phyloP scores from a whole-genome alignment of 2,888 invertebrate genomes.

The Tinea semifulvella region DNA sequence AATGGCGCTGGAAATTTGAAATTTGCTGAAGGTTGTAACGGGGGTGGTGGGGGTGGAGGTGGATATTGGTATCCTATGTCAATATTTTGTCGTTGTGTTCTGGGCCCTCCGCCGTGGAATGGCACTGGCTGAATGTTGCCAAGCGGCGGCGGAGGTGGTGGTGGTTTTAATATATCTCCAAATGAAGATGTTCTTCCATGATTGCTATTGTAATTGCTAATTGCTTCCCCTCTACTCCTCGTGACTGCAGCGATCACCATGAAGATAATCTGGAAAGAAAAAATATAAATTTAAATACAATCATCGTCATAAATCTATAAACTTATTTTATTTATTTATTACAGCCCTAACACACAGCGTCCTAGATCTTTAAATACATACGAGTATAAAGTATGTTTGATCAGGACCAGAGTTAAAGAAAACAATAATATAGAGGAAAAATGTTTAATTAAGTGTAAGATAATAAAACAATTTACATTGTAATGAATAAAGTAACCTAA shows the following conservation, averaged over 20 bases:
- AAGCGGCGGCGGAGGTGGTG: slow-evolving; percentile 41
- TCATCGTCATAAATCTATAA: no score
- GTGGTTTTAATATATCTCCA: slow-evolving; percentile 51
- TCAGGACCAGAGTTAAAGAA: no score
- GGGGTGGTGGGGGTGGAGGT: slow-evolving; percentile 28
- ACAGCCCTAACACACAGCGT: no score
- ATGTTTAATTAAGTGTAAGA: no score
- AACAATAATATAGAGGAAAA: no score
- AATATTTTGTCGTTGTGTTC: slow-evolving; percentile 40
- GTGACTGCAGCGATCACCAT: slow-evolving; percentile 35
- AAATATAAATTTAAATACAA: no score
- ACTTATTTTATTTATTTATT: no score
- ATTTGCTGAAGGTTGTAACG: slow-evolving; percentile 28
- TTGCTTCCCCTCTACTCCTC: slow-evolving; percentile 37
- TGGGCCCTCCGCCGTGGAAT: slow-evolving; percentile 41
- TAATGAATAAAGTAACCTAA: no score
- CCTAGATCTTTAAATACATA: no score
- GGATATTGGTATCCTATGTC: slow-evolving; percentile 39
- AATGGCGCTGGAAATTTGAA: slow-evolving; percentile 57
- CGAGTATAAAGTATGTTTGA: no score
- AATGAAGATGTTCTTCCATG: slow-evolving; percentile 38
- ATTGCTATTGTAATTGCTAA: slow-evolving; percentile 31
- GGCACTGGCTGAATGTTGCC: slow-evolving; percentile 45
- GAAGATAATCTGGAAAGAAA: slow-evolving; percentile 43
- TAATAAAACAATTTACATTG: no score